Conservation (phyloP, 2,888 invertebrate species). For the Acronicta alni region DNA sequence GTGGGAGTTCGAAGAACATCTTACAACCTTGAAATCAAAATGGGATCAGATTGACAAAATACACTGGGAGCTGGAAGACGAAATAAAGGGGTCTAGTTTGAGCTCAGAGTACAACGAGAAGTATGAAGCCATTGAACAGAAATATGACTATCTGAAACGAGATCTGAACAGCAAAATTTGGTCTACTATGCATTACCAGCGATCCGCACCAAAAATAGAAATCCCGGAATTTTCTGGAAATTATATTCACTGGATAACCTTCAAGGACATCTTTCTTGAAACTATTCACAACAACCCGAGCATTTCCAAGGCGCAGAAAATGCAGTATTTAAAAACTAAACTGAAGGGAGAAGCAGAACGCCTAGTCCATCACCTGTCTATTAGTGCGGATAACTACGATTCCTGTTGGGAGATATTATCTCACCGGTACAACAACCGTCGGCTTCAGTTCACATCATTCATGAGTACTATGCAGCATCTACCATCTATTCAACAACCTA, state of each 20-base stretch:
- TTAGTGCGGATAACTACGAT: slow-evolving; percentile 10
- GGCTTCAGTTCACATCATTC: slow-evolving; percentile 11
- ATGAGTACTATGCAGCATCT: slow-evolving; percentile 10
- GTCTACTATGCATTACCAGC: neutral
- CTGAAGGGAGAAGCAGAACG: slow-evolving; percentile 15
- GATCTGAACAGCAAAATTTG: no score
- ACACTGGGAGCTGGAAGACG: no score
- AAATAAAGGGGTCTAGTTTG: no score
- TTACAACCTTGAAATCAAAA: no score
- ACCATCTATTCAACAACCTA: slow-evolving; percentile 9
- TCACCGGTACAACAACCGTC: slow-evolving; percentile 27
- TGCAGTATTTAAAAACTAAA: slow-evolving; percentile 15
- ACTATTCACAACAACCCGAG: slow-evolving; percentile 13
- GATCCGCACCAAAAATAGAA: slow-evolving; percentile 13
- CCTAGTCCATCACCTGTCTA: slow-evolving; percentile 9
- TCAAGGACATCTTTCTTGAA: slow-evolving; percentile 11
- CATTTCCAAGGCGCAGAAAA: slow-evolving; percentile 7
- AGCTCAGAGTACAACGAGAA: no score
- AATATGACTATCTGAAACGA: no score
- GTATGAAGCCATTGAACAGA: no score
- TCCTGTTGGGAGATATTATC: slow-evolving; percentile 19
- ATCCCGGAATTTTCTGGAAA: slow-evolving; percentile 21
- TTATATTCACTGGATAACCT: slow-evolving; percentile 14
- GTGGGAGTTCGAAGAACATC: no score
- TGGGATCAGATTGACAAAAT: no score